Evolutionary conservation across 2,888 invertebrate species (phyloP).

Genomic region (Apamea crenata): DNA sequence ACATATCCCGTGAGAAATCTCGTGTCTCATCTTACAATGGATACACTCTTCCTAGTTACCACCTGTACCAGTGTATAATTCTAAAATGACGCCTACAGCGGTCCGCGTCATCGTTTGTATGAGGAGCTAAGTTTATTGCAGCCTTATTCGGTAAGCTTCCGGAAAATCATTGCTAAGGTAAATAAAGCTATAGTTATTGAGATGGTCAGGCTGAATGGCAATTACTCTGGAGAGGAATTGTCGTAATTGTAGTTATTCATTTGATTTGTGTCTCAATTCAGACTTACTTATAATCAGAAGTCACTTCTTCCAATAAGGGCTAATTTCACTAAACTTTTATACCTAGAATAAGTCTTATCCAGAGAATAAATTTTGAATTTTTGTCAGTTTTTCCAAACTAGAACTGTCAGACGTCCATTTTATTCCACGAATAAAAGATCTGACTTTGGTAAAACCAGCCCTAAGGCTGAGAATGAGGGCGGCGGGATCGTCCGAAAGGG

Average conservation of each 20-base stretch:
- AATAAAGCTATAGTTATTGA: constrained; percentile 28
- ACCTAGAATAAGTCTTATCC: no score
- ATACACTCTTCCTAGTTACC: constrained; percentile 35
- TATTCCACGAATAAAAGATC: no score
- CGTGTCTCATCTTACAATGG: constrained; percentile 3
- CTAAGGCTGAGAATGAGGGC: no score
- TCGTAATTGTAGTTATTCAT: not conserved
- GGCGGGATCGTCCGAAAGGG: no score
- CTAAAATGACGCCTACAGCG: constrained; percentile 41
- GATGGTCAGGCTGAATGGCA: not conserved
- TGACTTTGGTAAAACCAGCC: no score
- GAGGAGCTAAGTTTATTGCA: constrained; percentile 42
- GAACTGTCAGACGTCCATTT: no score
- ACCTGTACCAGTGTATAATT: constrained; percentile 51
- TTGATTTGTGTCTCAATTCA: not conserved
- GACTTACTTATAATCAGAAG: not conserved
- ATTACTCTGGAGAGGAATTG: not conserved
- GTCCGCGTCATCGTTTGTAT: constrained; percentile 50
- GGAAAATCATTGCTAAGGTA: constrained; percentile 32
- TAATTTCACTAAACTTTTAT: no score
- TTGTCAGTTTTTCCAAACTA: no score
- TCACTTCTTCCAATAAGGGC: not conserved
- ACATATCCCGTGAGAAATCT: not conserved
- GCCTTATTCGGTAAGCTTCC: constrained; percentile 37
- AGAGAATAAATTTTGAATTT: no score